Conservation (phyloP, 1,140 invertebrate genomes). For the Aphelinus atriplicis region DNA sequence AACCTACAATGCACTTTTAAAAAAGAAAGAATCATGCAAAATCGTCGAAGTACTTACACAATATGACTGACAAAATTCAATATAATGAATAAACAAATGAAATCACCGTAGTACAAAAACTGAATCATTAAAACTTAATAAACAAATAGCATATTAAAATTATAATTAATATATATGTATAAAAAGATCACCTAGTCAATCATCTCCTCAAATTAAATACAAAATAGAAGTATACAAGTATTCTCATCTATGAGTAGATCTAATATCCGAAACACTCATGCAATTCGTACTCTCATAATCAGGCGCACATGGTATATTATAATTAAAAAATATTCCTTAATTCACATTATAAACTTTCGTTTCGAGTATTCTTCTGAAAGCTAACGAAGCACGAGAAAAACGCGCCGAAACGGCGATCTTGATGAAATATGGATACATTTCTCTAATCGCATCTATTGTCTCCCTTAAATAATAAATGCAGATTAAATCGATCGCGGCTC, state of each 20-base stretch:
- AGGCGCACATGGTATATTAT: slow-evolving; percentile 34
- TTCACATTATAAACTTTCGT: too few relatives aligned
- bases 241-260: slow-evolving; percentile 16
- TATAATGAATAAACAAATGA: slow-evolving; percentile 28
- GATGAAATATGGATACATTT: too few relatives aligned
- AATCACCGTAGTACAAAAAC: slow-evolving; percentile 29
- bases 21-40: slow-evolving; percentile 22
- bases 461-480: neutral
- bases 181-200: slow-evolving; percentile 36
- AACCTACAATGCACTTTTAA: slow-evolving; percentile 23
- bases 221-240: slow-evolving; percentile 28
- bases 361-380: slow-evolving; percentile 25
- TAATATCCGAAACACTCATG: slow-evolving; percentile 26
- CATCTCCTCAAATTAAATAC: slow-evolving; percentile 35
- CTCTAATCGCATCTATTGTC: neutral
- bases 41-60: slow-evolving; percentile 21
- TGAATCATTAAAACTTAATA: slow-evolving; percentile 31
- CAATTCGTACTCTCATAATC: slow-evolving; percentile 23
- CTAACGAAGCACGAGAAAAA: slow-evolving; percentile 37
- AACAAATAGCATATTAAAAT: slow-evolving; percentile 17
- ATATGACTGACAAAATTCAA: slow-evolving; percentile 32
- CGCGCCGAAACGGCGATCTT: slow-evolving; percentile 54
- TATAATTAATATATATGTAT: slow-evolving; percentile 8
- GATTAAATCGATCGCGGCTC: slow-evolving; percentile 49
- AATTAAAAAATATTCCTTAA: slow-evolving; percentile 15